Percentiles rank a stretch among this genome's conserved stretches.
Conservation (phyloP, 2,113 vertebrate species). For the Eidolon helvum region DNA sequence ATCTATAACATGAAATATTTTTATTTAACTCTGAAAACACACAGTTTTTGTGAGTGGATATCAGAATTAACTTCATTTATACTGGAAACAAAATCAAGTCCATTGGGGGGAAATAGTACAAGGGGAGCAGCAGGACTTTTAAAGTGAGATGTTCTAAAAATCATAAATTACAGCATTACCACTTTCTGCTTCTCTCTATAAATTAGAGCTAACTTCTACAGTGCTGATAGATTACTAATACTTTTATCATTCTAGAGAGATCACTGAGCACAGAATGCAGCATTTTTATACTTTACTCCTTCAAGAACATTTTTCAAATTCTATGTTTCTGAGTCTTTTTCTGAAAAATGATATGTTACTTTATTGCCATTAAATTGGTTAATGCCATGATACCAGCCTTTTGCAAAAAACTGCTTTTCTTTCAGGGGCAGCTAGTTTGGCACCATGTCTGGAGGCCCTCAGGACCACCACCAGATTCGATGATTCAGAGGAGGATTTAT, state of each 20-base stretch:
- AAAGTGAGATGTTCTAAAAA: neutral
- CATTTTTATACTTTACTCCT: neutral
- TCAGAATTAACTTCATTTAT: neutral
- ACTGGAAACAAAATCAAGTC: neutral
- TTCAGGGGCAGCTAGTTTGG: neutral
- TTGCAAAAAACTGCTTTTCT: neutral
- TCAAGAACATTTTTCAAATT: neutral
- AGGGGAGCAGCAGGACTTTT: neutral
- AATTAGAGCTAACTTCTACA: neutral
- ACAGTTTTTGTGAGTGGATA: neutral
- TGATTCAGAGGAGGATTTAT: neutral
- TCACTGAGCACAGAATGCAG: neutral
- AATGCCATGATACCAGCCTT: neutral
- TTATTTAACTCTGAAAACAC: neutral
- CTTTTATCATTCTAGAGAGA: neutral
- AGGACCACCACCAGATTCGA: neutral
- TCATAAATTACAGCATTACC: neutral
- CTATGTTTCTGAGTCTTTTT: constrained; percentile 14
- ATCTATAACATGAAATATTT: neutral
- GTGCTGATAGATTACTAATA: neutral
- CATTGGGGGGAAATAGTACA: neutral
- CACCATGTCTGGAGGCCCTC: neutral
- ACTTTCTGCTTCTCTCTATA: neutral
- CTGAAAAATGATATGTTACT: neutral
- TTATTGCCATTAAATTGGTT: neutral